Percentiles rank a stretch among this genome's conserved stretches.
These are phyloP conservation scores for Habroteleia sp. DNA, from an alignment of 2,888 invertebrate species.

Conservation along the genomic window DNA sequence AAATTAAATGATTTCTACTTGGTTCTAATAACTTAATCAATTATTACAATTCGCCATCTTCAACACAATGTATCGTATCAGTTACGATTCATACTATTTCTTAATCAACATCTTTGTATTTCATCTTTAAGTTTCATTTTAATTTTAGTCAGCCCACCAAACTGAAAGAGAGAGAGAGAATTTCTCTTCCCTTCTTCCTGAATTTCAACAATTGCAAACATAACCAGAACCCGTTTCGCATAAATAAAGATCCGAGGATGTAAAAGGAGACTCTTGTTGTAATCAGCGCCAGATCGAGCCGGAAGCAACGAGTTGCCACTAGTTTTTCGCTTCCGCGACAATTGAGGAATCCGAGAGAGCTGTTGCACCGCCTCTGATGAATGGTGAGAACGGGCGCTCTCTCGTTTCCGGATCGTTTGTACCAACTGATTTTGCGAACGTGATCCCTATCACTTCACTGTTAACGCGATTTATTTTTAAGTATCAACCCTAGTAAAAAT, in stretches of 20 bases:
- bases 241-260: conserved; percentile 35
- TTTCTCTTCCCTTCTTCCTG: neutral
- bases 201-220: neutral
- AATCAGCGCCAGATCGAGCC: conserved; percentile 41
- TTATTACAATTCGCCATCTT: too few species aligned
- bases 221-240: conserved; percentile 14
- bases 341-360: conserved; percentile 36
- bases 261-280: conserved; percentile 24
- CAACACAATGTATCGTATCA: too few species aligned
- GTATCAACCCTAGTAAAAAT: conserved; percentile 10
- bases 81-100: too few species aligned
- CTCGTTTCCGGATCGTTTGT: conserved; percentile 46
- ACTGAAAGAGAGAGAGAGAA: too few species aligned
- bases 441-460: conserved; percentile 35
- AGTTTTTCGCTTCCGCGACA: conserved; percentile 48
- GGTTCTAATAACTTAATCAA: too few species aligned
- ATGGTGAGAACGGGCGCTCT: conserved; percentile 44
- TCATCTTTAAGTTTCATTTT: neutral
- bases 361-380: conserved; percentile 40
- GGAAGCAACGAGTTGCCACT: conserved; percentile 36
- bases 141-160: too few species aligned
- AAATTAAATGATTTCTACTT: too few species aligned
- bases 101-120: too few species aligned
- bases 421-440: conserved; percentile 30
- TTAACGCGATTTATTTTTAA: conserved; percentile 41